phyloP scores from a whole-genome alignment of 2,888 invertebrate genomes.

The Sarcophaga subvicina region DNA sequence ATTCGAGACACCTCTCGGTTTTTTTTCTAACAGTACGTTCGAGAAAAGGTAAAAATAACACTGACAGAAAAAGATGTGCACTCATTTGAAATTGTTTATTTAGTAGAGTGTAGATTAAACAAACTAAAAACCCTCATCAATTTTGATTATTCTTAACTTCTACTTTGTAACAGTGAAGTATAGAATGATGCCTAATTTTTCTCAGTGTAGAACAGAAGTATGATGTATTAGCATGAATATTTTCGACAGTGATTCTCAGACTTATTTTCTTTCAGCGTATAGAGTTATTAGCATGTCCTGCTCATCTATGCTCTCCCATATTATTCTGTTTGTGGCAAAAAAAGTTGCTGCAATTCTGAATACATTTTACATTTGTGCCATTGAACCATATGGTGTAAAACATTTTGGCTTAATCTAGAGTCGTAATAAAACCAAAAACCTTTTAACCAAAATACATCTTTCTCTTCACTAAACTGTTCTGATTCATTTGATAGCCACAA shows the following conservation, averaged over 20 bases:
- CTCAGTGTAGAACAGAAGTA: neutral
- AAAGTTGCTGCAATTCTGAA: neutral
- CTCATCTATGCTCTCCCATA: neutral
- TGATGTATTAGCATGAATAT: too few species aligned
- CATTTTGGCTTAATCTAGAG: neutral
- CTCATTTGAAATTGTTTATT: too few species aligned
- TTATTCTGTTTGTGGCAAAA: too few species aligned
- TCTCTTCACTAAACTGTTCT: neutral
- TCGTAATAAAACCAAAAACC: neutral
- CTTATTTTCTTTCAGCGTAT: neutral
- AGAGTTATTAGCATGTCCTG: neutral
- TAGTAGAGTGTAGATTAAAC: too few species aligned
- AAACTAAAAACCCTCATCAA: too few species aligned
- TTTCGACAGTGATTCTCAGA: too few species aligned
- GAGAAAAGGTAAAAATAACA: too few species aligned
- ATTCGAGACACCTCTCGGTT: too few species aligned
- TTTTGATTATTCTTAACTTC: too few species aligned
- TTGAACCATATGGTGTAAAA: conserved; percentile 31
- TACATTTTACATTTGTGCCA: conserved; percentile 11
- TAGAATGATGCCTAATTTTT: neutral
- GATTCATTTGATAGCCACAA: neutral
- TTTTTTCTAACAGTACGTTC: too few species aligned
- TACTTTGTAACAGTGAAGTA: too few species aligned
- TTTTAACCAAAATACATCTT: neutral
- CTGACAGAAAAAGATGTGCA: too few species aligned